phyloP scores from a whole-genome alignment of 2,113 vertebrate genomes.

The Nibea albiflora region DNA sequence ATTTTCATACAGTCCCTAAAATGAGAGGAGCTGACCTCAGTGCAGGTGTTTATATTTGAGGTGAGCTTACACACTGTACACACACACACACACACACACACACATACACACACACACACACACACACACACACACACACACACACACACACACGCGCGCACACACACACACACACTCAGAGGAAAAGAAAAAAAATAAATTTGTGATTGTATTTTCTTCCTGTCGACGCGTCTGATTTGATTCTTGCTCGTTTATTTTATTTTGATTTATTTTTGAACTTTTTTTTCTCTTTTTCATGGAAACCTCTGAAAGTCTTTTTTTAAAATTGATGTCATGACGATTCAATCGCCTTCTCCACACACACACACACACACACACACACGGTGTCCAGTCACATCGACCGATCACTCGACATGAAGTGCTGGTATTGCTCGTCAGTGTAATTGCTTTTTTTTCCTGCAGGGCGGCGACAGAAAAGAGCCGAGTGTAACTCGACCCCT shows the following conservation, averaged over 20 bases:
- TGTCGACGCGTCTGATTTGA: slow-evolving; percentile 25
- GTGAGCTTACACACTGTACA: neutral
- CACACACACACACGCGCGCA: slow-evolving; percentile 7
- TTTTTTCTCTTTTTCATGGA: neutral
- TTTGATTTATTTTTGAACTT: neutral
- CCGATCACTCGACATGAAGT: neutral
- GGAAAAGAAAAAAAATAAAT: slow-evolving; percentile 17
- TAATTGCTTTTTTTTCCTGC: neutral
- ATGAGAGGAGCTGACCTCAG: slow-evolving; percentile 25
- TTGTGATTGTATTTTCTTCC: slow-evolving; percentile 55
- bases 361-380: too few species aligned
- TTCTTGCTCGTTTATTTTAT: neutral
- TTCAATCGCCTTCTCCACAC: neutral
- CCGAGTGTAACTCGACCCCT: neutral
- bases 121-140: neutral
- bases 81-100: slow-evolving; percentile 8
- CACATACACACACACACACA: neutral
- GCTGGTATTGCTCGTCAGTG: neutral
- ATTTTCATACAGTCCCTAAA: slow-evolving; percentile 6
- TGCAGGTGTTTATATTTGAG: neutral
- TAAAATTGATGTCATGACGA: slow-evolving; percentile 9
- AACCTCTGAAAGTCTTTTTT: neutral
- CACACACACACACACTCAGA: neutral
- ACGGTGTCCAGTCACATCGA: too few species aligned
- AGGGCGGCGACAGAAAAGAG: neutral